These are phyloP conservation scores for Paelopatides confundens DNA, from an alignment of 53 echinoderm and acorn worm genomes.

Conservation along the genomic window DNA sequence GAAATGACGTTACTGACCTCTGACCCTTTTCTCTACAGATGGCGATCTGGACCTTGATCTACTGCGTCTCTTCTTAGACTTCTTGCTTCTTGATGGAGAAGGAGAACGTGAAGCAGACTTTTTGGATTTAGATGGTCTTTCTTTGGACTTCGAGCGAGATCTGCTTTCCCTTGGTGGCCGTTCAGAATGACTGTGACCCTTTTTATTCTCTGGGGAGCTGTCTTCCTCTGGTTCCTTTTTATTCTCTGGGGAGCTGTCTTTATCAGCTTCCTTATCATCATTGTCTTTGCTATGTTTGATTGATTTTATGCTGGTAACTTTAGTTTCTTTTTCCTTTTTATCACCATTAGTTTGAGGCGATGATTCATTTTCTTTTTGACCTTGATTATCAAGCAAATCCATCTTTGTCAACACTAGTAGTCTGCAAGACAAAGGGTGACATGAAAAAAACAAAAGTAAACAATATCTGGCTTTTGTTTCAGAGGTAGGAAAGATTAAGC, in stretches of 20 bases:
- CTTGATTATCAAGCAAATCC: not conserved
- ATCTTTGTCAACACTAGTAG: not conserved
- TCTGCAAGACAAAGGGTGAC: not conserved
- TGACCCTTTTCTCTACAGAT: conserved; percentile 2
- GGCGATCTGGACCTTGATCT: conserved; percentile 22
- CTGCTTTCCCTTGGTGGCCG: not conserved
- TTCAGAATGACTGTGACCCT: not conserved
- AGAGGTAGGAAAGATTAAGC: too few relatives aligned
- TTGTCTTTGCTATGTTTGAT: not conserved
- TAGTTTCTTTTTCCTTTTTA: not conserved
- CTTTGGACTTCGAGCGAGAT: conserved; percentile 18
- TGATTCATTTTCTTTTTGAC: not conserved
- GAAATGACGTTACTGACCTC: conserved; percentile 16
- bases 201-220: not conserved
- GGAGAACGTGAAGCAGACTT: not conserved
- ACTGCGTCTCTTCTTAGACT: conserved; percentile 3
- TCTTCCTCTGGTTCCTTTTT: not conserved
- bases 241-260: not conserved
- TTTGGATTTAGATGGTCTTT: not conserved
- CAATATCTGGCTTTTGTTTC: too few relatives aligned
- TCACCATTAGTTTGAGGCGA: not conserved
- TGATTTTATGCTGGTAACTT: not conserved
- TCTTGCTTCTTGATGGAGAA: not conserved
- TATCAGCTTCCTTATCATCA: not conserved
- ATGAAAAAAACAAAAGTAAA: too few relatives aligned